Percentiles rank a stretch among this genome's conserved stretches.
Conservation (phyloP, 2,888 invertebrate genomes). For the Sesia apiformis region DNA sequence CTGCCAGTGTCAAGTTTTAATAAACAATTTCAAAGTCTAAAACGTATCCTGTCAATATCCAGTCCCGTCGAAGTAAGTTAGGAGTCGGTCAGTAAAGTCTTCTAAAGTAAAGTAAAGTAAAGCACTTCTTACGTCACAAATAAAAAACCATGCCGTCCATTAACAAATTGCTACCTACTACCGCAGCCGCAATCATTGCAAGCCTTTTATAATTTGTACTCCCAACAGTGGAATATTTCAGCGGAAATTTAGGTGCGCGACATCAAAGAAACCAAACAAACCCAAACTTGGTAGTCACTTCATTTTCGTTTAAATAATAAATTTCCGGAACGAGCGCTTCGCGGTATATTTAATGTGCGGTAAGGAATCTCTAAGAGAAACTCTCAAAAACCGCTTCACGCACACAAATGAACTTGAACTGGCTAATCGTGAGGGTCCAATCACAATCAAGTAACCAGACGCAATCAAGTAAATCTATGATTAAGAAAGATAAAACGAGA, state of each 20-base stretch:
- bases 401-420: too few relatives aligned
- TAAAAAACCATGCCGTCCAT: conserved; percentile 5
- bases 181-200: conserved; percentile 6
- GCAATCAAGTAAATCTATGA: too few relatives aligned
- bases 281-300: conserved; percentile 10
- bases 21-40: too few relatives aligned
- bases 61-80: too few relatives aligned
- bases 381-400: too few relatives aligned
- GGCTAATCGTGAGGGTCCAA: too few relatives aligned
- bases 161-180: conserved; percentile 7
- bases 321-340: conserved; percentile 6
- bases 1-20: too few relatives aligned
- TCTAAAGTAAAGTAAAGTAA: too few relatives aligned
- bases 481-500: too few relatives aligned
- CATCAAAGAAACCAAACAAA: conserved; percentile 16
- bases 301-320: conserved; percentile 22
- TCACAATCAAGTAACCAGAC: too few relatives aligned
- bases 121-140: not conserved
- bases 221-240: conserved; percentile 4
- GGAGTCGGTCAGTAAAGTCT: too few relatives aligned
- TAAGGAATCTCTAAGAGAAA: not conserved
- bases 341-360: not conserved
- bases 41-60: too few relatives aligned
- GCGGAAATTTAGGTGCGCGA: conserved; percentile 1
- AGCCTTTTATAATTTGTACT: not conserved